Evolutionary conservation across 2,888 invertebrate species (phyloP).

Genomic region (Candidula unifasciata): DNA sequence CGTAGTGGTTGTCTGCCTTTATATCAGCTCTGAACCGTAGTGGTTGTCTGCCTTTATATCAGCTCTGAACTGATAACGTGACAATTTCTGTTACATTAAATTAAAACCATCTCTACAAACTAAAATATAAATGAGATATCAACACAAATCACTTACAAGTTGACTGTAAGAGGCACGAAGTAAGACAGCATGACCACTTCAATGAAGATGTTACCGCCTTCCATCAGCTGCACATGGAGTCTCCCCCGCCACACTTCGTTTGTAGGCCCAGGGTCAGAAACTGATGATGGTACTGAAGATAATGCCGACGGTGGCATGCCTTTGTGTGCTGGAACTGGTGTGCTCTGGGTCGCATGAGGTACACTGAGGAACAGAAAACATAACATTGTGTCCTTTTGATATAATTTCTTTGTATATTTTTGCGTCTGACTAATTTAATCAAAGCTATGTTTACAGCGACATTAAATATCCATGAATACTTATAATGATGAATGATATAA

Average conservation of each 20-base stretch:
- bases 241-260: constrained; percentile 52
- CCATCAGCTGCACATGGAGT: constrained; percentile 41
- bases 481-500: too few species aligned
- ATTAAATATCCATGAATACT: too few species aligned
- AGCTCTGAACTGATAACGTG: neutral
- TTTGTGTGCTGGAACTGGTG: neutral
- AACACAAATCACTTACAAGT: constrained; percentile 36
- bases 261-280: constrained; percentile 27
- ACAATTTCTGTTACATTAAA: neutral
- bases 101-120: neutral
- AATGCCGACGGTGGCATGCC: neutral
- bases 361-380: neutral
- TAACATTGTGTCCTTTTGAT: neutral
- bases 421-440: neutral
- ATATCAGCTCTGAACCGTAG: too few species aligned
- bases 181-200: constrained; percentile 49
- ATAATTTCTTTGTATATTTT: neutral
- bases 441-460: too few species aligned
- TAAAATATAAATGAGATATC: neutral
- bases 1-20: too few species aligned
- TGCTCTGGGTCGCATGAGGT: constrained; percentile 9
- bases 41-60: too few species aligned
- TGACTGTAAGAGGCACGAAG: constrained; percentile 49
- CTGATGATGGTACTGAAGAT: constrained; percentile 16
- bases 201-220: constrained; percentile 49